Evolutionary conservation across 2,797 vertebrate genomes (phyloP).

Genomic region (Cossypha heuglini): DNA sequence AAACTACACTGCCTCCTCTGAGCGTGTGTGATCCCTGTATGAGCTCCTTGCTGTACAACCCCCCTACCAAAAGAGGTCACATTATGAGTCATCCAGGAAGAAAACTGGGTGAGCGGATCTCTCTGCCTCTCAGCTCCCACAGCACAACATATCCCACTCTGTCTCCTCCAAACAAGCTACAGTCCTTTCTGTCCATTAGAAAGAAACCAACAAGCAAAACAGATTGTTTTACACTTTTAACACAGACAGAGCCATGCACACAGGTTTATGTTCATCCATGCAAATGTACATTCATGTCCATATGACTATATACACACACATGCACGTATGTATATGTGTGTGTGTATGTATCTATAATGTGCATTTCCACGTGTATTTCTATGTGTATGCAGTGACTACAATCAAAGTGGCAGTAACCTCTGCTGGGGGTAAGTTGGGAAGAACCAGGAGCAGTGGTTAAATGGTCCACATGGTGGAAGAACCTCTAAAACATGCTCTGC

Average conservation of each 20-base stretch:
- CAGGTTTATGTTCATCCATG: background rate
- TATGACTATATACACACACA: background rate
- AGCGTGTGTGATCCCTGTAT: background rate
- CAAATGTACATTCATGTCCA: background rate
- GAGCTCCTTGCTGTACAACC: background rate
- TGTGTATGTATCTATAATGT: rapidly evolving
- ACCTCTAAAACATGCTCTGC: background rate
- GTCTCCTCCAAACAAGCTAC: background rate
- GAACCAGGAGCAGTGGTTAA: background rate
- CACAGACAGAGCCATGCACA: background rate
- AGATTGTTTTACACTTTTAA: background rate
- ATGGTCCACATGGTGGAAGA: background rate
- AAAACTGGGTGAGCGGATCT: background rate
- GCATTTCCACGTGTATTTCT: background rate
- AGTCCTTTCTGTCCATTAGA: background rate
- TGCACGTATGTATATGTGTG: rapidly evolving
- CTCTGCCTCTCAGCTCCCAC: background rate
- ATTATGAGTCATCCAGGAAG: background rate
- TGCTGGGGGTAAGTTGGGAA: background rate
- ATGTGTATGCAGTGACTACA: background rate
- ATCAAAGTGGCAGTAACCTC: background rate
- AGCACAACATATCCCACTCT: background rate
- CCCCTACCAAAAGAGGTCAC: background rate
- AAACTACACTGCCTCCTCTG: background rate
- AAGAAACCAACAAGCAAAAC: background rate